Evolutionary conservation across 2,888 invertebrate species (phyloP).

Genomic region (Yponomeuta sedellus): DNA sequence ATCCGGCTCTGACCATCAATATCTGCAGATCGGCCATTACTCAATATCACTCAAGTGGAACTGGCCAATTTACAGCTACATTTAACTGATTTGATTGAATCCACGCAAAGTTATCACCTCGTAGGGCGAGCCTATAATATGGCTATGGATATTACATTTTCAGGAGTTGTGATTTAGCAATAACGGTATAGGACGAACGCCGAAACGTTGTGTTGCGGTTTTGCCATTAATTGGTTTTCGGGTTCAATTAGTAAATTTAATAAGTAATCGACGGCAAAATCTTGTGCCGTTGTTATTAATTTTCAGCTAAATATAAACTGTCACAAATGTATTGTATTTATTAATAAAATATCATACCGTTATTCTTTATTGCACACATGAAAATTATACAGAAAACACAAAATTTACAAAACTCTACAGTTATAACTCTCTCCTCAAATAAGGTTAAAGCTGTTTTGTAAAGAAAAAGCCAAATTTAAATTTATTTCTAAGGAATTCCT

Average conservation of each 20-base stretch:
- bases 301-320: not conserved
- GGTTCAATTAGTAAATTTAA: not conserved
- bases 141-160: conserved; percentile 1
- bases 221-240: conserved; percentile 3
- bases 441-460: too few species aligned
- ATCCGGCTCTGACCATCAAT: conserved; percentile 57
- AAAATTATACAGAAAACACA: too few species aligned
- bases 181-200: not conserved
- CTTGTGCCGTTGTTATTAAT: not conserved
- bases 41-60: conserved; percentile 71
- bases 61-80: conserved; percentile 73
- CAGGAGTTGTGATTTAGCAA: not conserved
- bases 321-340: not conserved
- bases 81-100: conserved; percentile 73
- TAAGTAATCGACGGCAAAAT: not conserved
- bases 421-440: too few species aligned
- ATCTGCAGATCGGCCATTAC: conserved; percentile 61
- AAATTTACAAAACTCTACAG: too few species aligned
- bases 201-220: not conserved
- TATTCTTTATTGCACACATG: too few species aligned
- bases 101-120: conserved; percentile 56
- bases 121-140: not conserved
- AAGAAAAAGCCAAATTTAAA: too few species aligned
- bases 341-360: too few species aligned
- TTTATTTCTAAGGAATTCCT: too few species aligned